phyloP scores from a whole-genome alignment of 2,888 invertebrate species.

The Atrina japonica region DNA sequence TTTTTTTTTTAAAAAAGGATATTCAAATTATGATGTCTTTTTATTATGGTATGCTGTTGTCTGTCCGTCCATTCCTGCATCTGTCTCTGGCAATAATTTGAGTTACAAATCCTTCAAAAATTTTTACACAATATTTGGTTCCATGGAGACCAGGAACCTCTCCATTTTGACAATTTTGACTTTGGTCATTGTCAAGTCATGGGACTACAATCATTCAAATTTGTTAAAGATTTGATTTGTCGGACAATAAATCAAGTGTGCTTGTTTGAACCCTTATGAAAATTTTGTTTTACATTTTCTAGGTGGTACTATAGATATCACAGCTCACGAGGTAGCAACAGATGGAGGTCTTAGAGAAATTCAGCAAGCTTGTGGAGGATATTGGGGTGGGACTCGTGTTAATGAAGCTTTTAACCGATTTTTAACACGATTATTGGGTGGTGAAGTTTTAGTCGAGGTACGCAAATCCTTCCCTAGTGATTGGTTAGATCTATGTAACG shows the following conservation, averaged over 20 bases:
- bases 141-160: too few relatives aligned
- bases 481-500: slow-evolving; percentile 31
- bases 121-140: too few relatives aligned
- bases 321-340: slow-evolving; percentile 20
- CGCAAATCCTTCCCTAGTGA: slow-evolving; percentile 27
- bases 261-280: neutral
- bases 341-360: slow-evolving; percentile 24
- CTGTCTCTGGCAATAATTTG: too few relatives aligned
- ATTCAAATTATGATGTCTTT: too few relatives aligned
- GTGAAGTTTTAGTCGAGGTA: slow-evolving; percentile 23
- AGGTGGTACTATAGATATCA: slow-evolving; percentile 38
- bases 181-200: too few relatives aligned
- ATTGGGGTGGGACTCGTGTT: slow-evolving; percentile 36
- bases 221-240: neutral
- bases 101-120: too few relatives aligned
- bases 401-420: slow-evolving; percentile 34
- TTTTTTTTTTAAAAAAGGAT: too few relatives aligned
- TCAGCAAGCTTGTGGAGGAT: slow-evolving; percentile 35
- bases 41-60: too few relatives aligned
- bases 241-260: neutral
- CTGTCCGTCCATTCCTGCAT: too few relatives aligned
- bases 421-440: slow-evolving; percentile 26
- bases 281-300: neutral
- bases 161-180: too few relatives aligned
- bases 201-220: too few relatives aligned